These are phyloP conservation scores for Corythornis madagascariensis DNA, from an alignment of 2,113 vertebrate genomes.

Conservation along the genomic window DNA sequence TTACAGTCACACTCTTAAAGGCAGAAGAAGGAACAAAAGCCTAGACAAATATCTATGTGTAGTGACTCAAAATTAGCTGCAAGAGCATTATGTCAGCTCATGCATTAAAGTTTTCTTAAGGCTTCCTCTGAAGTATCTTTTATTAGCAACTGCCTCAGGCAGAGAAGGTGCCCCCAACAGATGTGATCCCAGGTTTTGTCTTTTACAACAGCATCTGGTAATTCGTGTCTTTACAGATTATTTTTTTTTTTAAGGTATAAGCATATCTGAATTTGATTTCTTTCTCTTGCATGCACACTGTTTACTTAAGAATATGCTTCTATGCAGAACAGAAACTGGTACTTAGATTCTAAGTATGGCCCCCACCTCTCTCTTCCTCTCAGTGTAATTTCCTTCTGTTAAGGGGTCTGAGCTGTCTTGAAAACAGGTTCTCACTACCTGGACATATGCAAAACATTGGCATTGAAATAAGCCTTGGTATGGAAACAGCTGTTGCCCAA, in stretches of 20 bases:
- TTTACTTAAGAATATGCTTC: neutral
- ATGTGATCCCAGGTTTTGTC: neutral
- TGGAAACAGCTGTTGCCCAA: neutral
- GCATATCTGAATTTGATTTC: neutral
- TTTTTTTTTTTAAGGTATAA: neutral
- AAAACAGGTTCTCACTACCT: neutral
- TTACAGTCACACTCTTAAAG: neutral
- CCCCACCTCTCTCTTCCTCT: neutral
- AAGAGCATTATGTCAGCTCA: neutral
- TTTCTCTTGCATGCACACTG: neutral
- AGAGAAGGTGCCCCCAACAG: neutral
- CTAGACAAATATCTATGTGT: neutral
- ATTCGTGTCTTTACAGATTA: neutral
- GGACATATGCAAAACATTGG: neutral
- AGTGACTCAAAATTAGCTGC: neutral
- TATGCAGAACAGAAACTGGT: neutral
- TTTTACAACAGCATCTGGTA: neutral
- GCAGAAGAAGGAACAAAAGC: neutral
- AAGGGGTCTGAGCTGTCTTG: neutral
- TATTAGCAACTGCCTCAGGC: neutral
- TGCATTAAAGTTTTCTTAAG: neutral
- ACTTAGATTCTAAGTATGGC: neutral
- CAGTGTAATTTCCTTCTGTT: neutral
- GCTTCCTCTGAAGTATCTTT: neutral
- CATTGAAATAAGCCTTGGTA: neutral